Conservation (phyloP, 23 tunicate species). For the Pegea sp. region DNA sequence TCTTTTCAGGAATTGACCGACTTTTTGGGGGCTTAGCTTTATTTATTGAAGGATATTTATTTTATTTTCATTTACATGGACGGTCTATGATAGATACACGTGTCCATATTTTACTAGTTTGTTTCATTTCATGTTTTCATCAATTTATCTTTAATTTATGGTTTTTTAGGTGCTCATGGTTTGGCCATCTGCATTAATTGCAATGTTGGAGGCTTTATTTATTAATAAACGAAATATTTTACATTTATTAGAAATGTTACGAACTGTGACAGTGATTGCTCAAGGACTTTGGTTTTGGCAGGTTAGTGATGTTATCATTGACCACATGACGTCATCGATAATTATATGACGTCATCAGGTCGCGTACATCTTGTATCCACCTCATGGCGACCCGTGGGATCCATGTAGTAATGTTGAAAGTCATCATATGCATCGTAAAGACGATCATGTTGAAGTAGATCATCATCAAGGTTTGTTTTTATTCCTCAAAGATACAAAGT, state of each 20-base stretch:
- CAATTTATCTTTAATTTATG: too few relatives aligned
- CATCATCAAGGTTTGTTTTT: too few relatives aligned
- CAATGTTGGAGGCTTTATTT: conserved; percentile 36
- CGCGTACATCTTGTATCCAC: conserved; percentile 77
- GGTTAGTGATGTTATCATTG: conserved; percentile 10
- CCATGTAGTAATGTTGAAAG: conserved; percentile 20
- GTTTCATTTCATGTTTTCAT: neutral
- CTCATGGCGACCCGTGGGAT: conserved; percentile 35
- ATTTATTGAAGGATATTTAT: conserved; percentile 97
- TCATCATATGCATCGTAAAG: neutral
- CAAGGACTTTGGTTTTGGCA: conserved; percentile 99
- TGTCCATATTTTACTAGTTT: conserved; percentile 76
- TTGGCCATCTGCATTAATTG: conserved; percentile 75
- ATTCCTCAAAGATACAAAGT: too few relatives aligned
- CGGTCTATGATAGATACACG: conserved; percentile 81
- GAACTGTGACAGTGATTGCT: conserved; percentile 17
- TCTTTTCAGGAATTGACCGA: conserved; percentile 62
- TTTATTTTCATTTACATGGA: conserved; percentile 89
- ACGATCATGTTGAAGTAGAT: too few relatives aligned
- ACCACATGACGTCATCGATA: neutral
- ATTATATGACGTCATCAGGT: conserved; percentile 13
- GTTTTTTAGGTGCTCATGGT: conserved; percentile 54
- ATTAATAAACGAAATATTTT: conserved; percentile 36
- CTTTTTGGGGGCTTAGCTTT: conserved; percentile 67
- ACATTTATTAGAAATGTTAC: conserved; percentile 63